Conservation (phyloP, 2,888 invertebrate species). For the Thecocarcelia acutangulata region DNA sequence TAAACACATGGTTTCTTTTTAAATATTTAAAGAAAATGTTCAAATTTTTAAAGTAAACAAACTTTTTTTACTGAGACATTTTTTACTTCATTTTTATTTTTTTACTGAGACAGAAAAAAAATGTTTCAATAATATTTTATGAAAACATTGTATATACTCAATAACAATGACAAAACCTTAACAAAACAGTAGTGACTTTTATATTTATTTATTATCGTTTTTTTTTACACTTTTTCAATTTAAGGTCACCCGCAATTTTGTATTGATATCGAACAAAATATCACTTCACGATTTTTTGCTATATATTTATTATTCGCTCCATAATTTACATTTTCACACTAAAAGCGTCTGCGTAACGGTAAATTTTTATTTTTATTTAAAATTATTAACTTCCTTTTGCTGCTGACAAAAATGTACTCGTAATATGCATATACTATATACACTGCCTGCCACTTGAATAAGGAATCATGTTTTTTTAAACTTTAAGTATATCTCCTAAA, state of each 20-base stretch:
- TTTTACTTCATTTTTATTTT: too few species aligned
- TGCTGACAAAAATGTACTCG: constrained; percentile 1
- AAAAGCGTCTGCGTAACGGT: constrained; percentile 13
- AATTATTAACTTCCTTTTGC: constrained; percentile 29
- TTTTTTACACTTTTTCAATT: too few species aligned
- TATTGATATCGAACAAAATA: too few species aligned
- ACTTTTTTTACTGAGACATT: background rate
- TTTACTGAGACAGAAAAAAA: background rate
- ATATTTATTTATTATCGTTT: too few species aligned
- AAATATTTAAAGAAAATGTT: background rate
- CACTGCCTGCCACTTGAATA: too few species aligned
- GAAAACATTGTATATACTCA: background rate
- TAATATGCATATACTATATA: too few species aligned
- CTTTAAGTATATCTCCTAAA: too few species aligned
- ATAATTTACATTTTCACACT: constrained; percentile 10
- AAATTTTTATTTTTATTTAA: constrained; percentile 16
- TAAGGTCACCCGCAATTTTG: background rate
- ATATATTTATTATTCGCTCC: constrained; percentile 2
- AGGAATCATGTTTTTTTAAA: too few species aligned
- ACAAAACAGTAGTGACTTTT: background rate
- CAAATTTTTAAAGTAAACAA: constrained; percentile 18
- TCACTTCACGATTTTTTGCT: background rate
- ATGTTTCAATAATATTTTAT: background rate
- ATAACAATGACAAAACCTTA: background rate
- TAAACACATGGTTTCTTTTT: constrained; percentile 1